These are phyloP conservation scores for Scaptodrosophila latifasciaeformis DNA, from an alignment of 2,888 invertebrate genomes.

Conservation along the genomic window DNA sequence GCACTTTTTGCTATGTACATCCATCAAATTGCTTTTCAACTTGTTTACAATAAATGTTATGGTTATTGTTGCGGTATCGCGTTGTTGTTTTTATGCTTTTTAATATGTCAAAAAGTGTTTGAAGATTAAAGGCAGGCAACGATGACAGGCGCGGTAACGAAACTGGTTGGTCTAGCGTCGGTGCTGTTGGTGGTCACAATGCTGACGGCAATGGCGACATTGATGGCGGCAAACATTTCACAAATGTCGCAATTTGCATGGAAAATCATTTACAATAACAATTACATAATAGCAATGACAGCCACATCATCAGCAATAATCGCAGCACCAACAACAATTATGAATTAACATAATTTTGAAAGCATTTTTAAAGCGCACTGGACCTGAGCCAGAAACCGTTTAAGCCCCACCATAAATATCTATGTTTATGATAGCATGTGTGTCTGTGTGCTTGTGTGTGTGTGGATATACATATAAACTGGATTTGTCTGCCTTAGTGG, in stretches of 20 bases:
- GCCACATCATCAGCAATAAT: background rate
- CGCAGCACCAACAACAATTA: background rate
- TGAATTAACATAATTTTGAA: slow-evolving; percentile 61
- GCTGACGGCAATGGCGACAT: background rate
- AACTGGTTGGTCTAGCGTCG: background rate
- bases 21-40: slow-evolving; percentile 41
- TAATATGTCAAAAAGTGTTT: slow-evolving; percentile 2
- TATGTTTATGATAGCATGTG: too few species aligned
- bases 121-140: slow-evolving; percentile 1
- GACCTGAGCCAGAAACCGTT: too few species aligned
- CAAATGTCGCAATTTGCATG: slow-evolving; percentile 38
- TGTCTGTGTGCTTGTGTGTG: background rate
- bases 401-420: too few species aligned
- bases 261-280: slow-evolving; percentile 63
- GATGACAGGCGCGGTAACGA: slow-evolving; percentile 43
- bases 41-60: background rate
- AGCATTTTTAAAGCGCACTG: slow-evolving; percentile 7
- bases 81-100: background rate
- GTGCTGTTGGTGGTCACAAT: background rate
- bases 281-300: slow-evolving; percentile 39
- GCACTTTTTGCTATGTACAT: slow-evolving; percentile 28
- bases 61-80: background rate
- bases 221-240: slow-evolving; percentile 1
- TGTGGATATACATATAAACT: too few species aligned
- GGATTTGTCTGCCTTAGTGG: too few species aligned